Evolutionary conservation across 2,888 invertebrate genomes (phyloP), one percentile per base, ranked within the genome.

Genomic region (Dromius quadrimaculatus): DNA sequence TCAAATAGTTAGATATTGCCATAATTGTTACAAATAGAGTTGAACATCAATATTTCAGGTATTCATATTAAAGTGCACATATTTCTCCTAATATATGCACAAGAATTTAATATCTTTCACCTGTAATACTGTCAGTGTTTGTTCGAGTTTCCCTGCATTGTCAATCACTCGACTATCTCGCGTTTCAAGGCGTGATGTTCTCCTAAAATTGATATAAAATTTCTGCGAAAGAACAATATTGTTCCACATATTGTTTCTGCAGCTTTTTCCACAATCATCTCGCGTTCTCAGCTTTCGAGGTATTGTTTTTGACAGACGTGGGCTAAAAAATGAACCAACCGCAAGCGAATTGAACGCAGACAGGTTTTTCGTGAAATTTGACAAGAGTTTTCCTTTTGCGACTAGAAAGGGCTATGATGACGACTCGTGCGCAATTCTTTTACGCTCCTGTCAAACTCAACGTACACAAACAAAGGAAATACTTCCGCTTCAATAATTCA

Each of bases 401-500:
- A 36, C 36, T 36, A 59, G 34, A 57, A 32, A 13, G 15, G 20
- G 28, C 28, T 22, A 5, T 19, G 20, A 22, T 9, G 47, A 22
- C 28, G 15, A n/a, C 17, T 59, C 36, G 20, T 17, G 36, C 19
- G 19, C 34, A 19, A 17, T 36, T 59, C 36, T 36, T 47, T 20
- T 20, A 20, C 47, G 47, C 34, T 11, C 36, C 36, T 59, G 36
- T 36, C 34, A 59, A 9, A 17, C n/a, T 13, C 57, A 57, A 57
- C 59, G 36, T 36, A 36, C 36, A 20, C 59, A 59, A 59, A 59
- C 59, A 59, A 59, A 59, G 36, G 59, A 59, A 57, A 59, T 59
- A 36, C 59, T 59, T 59, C 59, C 59, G 59, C 59, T 17, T 36
- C 17, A 36, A 20, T 36, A 36, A 36, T 36, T 32, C 32, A 34